These are phyloP conservation scores for Phasia obesa DNA, from an alignment of 2,888 invertebrate genomes.

Conservation along the genomic window DNA sequence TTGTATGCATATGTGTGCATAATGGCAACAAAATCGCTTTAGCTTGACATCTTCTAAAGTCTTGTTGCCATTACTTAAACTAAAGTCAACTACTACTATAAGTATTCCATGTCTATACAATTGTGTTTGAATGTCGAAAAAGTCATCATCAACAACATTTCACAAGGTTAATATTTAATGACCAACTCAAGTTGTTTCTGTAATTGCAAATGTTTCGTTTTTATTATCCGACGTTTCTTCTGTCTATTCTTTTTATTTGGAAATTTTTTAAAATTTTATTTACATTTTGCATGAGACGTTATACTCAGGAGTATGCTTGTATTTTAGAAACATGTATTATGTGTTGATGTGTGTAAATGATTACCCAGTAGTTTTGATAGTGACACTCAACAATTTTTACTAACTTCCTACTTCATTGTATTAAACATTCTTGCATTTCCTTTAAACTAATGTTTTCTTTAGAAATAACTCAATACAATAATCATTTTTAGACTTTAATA, in stretches of 20 bases:
- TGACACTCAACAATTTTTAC: no score
- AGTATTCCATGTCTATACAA: neutral
- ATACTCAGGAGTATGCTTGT: neutral
- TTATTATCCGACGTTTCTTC: slow-evolving; percentile 40
- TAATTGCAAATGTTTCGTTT: slow-evolving; percentile 72
- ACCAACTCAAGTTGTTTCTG: slow-evolving; percentile 73
- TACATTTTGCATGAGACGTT: slow-evolving; percentile 62
- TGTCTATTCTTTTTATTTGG: slow-evolving; percentile 5
- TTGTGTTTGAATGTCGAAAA: neutral
- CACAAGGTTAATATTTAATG: slow-evolving; percentile 78
- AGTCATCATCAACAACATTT: slow-evolving; percentile 63
- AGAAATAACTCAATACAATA: no score
- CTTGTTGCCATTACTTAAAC: slow-evolving; percentile 11
- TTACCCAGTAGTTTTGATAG: neutral
- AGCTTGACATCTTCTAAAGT: slow-evolving; percentile 48
- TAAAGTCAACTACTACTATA: slow-evolving; percentile 29
- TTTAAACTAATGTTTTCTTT: no score
- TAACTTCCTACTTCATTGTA: no score
- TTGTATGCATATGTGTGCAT: neutral
- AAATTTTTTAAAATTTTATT: slow-evolving; percentile 56
- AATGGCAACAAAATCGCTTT: slow-evolving; percentile 35
- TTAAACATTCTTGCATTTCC: no score
- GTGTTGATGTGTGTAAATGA: neutral
- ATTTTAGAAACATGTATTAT: neutral
- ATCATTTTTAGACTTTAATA: no score